Evolutionary conservation across 2,113 vertebrate genomes (phyloP).

Genomic region (Paramisgurnus dabryanus): DNA sequence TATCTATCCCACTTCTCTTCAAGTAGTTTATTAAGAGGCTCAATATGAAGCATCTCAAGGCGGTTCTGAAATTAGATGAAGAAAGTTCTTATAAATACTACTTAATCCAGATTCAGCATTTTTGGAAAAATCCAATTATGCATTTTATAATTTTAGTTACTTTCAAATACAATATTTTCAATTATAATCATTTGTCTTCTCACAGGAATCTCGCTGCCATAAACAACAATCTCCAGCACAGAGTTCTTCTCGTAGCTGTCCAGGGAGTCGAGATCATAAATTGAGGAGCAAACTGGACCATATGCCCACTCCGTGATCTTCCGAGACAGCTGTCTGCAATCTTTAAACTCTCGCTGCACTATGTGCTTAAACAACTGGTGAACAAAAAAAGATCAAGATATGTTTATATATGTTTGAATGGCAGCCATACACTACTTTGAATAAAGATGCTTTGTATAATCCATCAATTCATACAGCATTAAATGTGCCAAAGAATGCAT

Average conservation of each 20-base stretch:
- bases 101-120: not conserved
- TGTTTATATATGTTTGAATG: not conserved
- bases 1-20: slow-evolving; percentile 89
- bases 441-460: too few species aligned
- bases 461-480: too few species aligned
- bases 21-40: slow-evolving; percentile 84
- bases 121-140: not conserved
- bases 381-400: not conserved
- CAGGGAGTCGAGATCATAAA: slow-evolving; percentile 89
- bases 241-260: slow-evolving; percentile 89
- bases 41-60: slow-evolving; percentile 87
- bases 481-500: too few species aligned
- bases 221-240: slow-evolving; percentile 88
- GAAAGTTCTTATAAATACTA: not conserved
- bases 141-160: slow-evolving; percentile 62
- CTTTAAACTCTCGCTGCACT: slow-evolving; percentile 85
- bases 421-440: too few species aligned
- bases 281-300: slow-evolving; percentile 89
- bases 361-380: slow-evolving; percentile 89
- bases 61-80: slow-evolving; percentile 77
- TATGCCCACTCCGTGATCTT: slow-evolving; percentile 99
- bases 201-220: slow-evolving; percentile 88
- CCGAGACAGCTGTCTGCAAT: slow-evolving; percentile 88
- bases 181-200: slow-evolving; percentile 53
- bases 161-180: not conserved